Evolutionary conservation across 1,140 invertebrate genomes (phyloP).

Genomic region (Hylyphantes graminicola): DNA sequence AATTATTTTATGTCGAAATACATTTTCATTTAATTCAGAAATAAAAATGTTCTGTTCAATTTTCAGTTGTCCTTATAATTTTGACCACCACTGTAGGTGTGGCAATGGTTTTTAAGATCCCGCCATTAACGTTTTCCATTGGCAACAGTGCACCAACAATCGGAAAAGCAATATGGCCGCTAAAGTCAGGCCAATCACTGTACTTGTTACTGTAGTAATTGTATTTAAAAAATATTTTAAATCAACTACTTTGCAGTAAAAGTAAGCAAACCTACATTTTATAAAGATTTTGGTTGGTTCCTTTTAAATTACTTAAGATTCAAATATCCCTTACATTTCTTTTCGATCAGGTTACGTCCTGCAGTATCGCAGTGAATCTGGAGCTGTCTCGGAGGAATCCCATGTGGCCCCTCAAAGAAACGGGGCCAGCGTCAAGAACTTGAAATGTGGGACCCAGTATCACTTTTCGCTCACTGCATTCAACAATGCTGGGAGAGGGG

Average conservation of each 20-base stretch:
- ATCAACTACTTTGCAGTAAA: not conserved
- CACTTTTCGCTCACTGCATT: constrained; percentile 69
- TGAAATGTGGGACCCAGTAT: constrained; percentile 66
- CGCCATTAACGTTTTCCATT: too few species aligned
- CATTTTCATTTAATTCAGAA: too few species aligned
- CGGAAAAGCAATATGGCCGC: too few species aligned
- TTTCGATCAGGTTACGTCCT: constrained; percentile 34
- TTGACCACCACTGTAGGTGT: too few species aligned
- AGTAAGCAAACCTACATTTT: not conserved
- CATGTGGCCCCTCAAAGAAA: constrained; percentile 35
- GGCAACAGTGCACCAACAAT: too few species aligned
- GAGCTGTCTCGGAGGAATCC: constrained; percentile 37
- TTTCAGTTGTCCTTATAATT: too few species aligned
- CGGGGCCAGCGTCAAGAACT: constrained; percentile 61
- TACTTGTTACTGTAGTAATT: too few species aligned
- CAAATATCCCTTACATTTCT: not conserved
- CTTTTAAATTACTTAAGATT: not conserved
- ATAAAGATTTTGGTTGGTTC: not conserved
- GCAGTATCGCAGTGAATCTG: constrained; percentile 40
- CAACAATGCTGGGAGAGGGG: constrained; percentile 68
- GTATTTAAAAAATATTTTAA: too few species aligned
- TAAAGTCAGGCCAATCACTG: too few species aligned
- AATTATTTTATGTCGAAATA: too few species aligned
- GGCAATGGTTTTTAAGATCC: too few species aligned
- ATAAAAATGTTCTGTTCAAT: too few species aligned